Conservation (phyloP, 2,113 vertebrate genomes). For the zebrafish (Danio rerio) region GRCz12tu NC_133181.1:35825001-35825500, state of each 20-base stretch:
- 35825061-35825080: constrained; percentile 7
- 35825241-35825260: constrained; percentile 43
- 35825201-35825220: constrained; percentile 18
- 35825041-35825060: constrained; percentile 36
- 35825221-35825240: constrained; percentile 38
- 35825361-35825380: constrained; percentile 17
- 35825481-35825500: background rate
- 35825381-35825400: constrained; percentile 3
- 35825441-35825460: background rate
- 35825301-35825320: constrained; percentile 28
- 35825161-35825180: background rate
- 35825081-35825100: constrained; percentile 24
- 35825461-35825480: background rate
- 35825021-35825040: constrained; percentile 23
- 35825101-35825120: constrained; percentile 35
- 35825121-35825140: constrained; percentile 11
- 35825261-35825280: constrained; percentile 45
- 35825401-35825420: background rate
- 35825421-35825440: constrained; percentile 6
- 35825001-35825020: constrained; percentile 19
- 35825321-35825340: constrained; percentile 10
- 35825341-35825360: constrained; percentile 37
- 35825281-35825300: constrained; percentile 54
- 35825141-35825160: background rate
- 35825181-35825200: constrained; percentile 49